Conservation (phyloP, 2,888 invertebrate genomes). For the Biston betularia region DNA sequence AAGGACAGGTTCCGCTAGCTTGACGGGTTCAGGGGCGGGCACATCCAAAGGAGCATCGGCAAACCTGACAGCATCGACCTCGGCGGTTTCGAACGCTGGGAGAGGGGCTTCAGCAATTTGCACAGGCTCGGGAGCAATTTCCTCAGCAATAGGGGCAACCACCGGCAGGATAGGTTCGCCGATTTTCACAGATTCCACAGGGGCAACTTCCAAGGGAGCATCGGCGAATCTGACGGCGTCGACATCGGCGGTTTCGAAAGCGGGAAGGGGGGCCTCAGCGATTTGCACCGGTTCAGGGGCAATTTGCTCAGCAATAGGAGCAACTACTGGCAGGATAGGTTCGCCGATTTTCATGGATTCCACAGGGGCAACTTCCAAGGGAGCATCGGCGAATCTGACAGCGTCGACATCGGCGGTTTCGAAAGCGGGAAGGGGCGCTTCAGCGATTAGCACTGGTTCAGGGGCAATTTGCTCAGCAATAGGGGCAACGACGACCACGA, state of each 20-base stretch:
- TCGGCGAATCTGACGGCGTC: constrained; percentile 34
- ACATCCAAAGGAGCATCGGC: constrained; percentile 12
- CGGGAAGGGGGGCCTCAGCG: constrained; percentile 3
- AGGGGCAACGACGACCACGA: background rate
- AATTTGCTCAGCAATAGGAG: background rate
- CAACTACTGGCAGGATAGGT: background rate
- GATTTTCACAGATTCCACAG: too few species aligned
- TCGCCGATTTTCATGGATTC: background rate
- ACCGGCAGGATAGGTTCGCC: too few species aligned
- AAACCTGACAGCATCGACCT: constrained; percentile 6
- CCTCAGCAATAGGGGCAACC: background rate
- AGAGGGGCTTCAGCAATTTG: constrained; percentile 6
- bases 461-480: background rate
- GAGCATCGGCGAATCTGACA: background rate
- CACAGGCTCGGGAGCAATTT: constrained; percentile 10
- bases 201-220: constrained; percentile 23
- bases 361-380: background rate
- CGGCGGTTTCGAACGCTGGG: constrained; percentile 10
- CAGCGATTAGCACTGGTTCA: background rate
- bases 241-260: constrained; percentile 20
- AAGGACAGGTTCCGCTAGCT: background rate
- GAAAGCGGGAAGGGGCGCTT: background rate
- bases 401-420: constrained; percentile 1
- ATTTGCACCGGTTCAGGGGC: constrained; percentile 5
- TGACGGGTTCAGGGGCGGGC: constrained; percentile 8